These are phyloP conservation scores for Agrilus biguttatus DNA, from an alignment of 2,888 invertebrate species.

Conservation along the genomic window DNA sequence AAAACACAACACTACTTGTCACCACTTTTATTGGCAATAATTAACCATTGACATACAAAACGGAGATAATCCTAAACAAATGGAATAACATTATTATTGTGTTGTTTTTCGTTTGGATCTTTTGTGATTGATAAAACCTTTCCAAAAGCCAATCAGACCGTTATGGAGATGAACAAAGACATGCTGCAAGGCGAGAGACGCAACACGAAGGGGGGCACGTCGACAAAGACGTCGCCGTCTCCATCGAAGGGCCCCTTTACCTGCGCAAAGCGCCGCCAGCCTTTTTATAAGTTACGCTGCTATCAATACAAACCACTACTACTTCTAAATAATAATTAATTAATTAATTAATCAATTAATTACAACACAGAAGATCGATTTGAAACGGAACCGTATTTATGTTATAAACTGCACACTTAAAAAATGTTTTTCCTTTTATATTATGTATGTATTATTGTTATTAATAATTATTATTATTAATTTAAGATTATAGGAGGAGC, in stretches of 20 bases:
- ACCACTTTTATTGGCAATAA: conserved; percentile 23
- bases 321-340: conserved; percentile 17
- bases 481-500: no score
- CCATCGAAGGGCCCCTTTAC: conserved; percentile 12
- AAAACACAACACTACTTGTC: conserved; percentile 14
- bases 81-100: conserved; percentile 9
- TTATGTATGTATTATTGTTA: no score
- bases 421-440: no score
- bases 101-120: conserved; percentile 49
- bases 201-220: conserved; percentile 7
- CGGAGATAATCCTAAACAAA: conserved; percentile 11
- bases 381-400: conserved; percentile 1
- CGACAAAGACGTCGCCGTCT: conserved; percentile 8
- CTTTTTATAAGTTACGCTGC: conserved; percentile 16
- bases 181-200: conserved; percentile 28
- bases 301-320: conserved; percentile 19
- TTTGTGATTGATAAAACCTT: conserved; percentile 68
- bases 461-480: no score
- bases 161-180: conserved; percentile 41
- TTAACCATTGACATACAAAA: conserved; percentile 16
- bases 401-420: no score
- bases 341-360: not conserved
- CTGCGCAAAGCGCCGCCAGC: conserved; percentile 18
- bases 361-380: conserved; percentile 6
- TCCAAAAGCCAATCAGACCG: conserved; percentile 69